phyloP scores from a whole-genome alignment of 2,113 vertebrate genomes.

The Mystacornis crossleyi region DNA sequence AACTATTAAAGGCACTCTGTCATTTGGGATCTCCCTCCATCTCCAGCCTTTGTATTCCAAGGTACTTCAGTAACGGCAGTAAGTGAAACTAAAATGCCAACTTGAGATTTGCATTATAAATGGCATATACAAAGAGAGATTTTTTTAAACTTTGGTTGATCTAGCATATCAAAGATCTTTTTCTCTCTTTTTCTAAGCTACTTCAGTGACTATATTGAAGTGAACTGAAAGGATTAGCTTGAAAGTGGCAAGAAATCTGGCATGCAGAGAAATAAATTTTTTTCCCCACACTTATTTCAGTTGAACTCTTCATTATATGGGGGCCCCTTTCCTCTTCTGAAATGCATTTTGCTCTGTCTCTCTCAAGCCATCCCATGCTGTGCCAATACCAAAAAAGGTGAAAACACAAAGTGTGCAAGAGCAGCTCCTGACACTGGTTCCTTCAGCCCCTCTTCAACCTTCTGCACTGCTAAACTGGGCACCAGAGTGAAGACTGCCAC shows the following conservation, averaged over 20 bases:
- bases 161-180: constrained; percentile 82
- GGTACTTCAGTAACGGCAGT: constrained; percentile 71
- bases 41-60: constrained; percentile 64
- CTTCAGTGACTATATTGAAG: constrained; percentile 81
- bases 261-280: constrained; percentile 8
- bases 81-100: constrained; percentile 74
- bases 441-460: neutral
- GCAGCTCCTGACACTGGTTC: neutral
- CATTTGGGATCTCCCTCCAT: constrained; percentile 67
- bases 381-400: constrained; percentile 42
- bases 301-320: constrained; percentile 66
- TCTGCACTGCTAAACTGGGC: neutral
- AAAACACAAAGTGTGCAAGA: constrained; percentile 23
- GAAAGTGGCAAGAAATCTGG: constrained; percentile 71
- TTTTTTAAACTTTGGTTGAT: constrained; percentile 79
- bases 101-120: constrained; percentile 84
- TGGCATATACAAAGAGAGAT: constrained; percentile 76
- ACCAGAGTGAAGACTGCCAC: neutral
- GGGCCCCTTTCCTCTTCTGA: constrained; percentile 12
- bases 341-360: neutral
- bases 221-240: constrained; percentile 80
- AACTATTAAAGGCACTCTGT: constrained; percentile 72
- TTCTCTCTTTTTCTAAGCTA: constrained; percentile 73
- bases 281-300: constrained; percentile 18
- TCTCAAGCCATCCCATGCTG: constrained; percentile 37